A percentile compares a stretch with the other conserved stretches of the same genome.
Conservation (phyloP, 2,888 invertebrate genomes). For the Habroteleia sp. region DNA sequence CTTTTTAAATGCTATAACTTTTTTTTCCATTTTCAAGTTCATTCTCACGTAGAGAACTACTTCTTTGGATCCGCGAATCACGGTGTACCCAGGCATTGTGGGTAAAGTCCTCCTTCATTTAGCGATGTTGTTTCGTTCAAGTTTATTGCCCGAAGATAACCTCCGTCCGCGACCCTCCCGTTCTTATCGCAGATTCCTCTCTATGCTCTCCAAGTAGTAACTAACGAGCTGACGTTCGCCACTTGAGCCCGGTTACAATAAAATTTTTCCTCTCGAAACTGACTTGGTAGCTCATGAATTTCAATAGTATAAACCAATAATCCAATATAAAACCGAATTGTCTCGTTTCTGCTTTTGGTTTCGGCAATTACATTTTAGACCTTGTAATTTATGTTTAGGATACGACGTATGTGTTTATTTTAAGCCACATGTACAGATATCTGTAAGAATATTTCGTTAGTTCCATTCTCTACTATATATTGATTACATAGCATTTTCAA, state of each 20-base stretch:
- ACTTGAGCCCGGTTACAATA: slow-evolving; percentile 35
- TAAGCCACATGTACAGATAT: no score
- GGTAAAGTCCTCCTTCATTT: slow-evolving; percentile 45
- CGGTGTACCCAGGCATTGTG: slow-evolving; percentile 13
- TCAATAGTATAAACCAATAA: slow-evolving; percentile 15
- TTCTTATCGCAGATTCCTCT: slow-evolving; percentile 75
- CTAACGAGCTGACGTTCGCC: slow-evolving; percentile 73
- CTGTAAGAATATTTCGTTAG: no score
- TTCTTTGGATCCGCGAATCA: slow-evolving; percentile 35
- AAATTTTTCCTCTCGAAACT: slow-evolving; percentile 9
- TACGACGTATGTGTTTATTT: no score
- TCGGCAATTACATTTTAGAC: no score
- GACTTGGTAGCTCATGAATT: slow-evolving; percentile 48
- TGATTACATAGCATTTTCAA: no score
- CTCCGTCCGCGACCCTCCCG: slow-evolving; percentile 71
- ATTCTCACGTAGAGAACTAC: neutral
- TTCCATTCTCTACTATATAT: no score
- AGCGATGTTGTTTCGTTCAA: slow-evolving; percentile 74
- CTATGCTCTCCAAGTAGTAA: slow-evolving; percentile 73
- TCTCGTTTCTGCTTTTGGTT: no score
- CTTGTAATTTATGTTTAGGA: no score
- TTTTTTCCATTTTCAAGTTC: neutral
- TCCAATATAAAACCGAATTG: no score
- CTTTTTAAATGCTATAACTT: slow-evolving; percentile 46
- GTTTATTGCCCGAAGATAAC: slow-evolving; percentile 79